These are phyloP conservation scores for Felis catus DNA, from an alignment of 2,113 vertebrate species.

Conservation along the genomic window DNA sequence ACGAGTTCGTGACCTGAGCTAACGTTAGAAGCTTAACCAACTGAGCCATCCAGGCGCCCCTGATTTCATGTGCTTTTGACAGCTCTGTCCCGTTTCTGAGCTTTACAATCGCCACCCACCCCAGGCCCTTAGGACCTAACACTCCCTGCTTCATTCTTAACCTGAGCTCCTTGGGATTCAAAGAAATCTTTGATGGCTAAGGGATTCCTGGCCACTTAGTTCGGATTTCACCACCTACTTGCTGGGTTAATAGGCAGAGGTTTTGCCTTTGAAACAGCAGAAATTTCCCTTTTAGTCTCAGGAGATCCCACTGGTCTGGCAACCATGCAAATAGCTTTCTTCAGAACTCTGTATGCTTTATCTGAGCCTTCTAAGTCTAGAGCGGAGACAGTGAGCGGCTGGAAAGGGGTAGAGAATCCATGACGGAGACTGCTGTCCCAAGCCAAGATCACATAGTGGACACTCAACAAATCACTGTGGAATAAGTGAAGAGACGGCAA, in stretches of 20 bases:
- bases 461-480: neutral
- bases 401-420: neutral
- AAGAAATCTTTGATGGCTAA: neutral
- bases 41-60: neutral
- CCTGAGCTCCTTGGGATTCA: neutral
- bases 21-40: too few relatives aligned
- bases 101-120: neutral
- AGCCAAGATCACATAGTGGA: neutral
- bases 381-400: neutral
- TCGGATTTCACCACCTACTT: neutral
- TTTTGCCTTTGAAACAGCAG: neutral
- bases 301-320: neutral
- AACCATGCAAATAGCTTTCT: neutral
- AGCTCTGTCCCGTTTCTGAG: neutral
- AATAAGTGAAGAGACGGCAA: neutral
- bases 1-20: too few relatives aligned
- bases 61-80: neutral
- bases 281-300: neutral
- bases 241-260: neutral
- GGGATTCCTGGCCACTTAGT: neutral
- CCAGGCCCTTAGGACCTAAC: neutral
- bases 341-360: neutral
- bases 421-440: neutral
- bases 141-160: neutral
- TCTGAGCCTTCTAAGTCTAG: neutral